Evolutionary conservation across 53 echinoderm and acorn worm species (phyloP), one percentile per base, ranked within the genome.

Genomic region (Temnopleurus reevesii): DNA sequence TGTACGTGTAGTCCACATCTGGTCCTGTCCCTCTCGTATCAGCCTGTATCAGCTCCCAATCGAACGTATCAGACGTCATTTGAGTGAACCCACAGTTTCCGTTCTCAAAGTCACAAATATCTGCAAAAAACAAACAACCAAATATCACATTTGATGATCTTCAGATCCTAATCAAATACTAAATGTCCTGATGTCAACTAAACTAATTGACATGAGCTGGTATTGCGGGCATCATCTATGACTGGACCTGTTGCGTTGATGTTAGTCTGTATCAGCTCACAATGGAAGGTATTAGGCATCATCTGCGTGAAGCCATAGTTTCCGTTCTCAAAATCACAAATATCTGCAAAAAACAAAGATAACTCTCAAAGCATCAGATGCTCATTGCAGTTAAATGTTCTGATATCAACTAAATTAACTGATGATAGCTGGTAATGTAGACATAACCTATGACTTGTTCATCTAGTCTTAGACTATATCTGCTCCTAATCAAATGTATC

Each of bases 291-390:
- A 82, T 96, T 92, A 6, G 88, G 57, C 12, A 91, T 27, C 61
- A 86, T 77, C 47, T 96, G 96, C 1, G 91, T 90, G 43, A 89
- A 96, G 49, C 91, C 93, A 88, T 94, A 96, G 45, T 80, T 33
- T 0, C 92, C 96, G 55, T 91, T 94, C 84, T 96, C 96, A 94
- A 96, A 96, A 63, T 94, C 94, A 89, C 96, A 96, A 44, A 92
- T 56, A 15, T 55, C 90, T 90, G 60, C 27, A 64, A 28, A 4
- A n/a, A n/a, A n/a, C 53, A 51, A 51, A 15, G 53, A 51, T 10
- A 51, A 51, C 53, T 10, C 8, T 15, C 53, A 51, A 15, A 10
- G 53, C 8, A 51, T 51, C 8, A 51, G 15, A 15, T 51, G 53
- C 8, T 15, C 23, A 89, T 13, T 93, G 91, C 93, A 91, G 53